Conservation (phyloP, 2,113 vertebrate species). For the Vimba vimba region DNA sequence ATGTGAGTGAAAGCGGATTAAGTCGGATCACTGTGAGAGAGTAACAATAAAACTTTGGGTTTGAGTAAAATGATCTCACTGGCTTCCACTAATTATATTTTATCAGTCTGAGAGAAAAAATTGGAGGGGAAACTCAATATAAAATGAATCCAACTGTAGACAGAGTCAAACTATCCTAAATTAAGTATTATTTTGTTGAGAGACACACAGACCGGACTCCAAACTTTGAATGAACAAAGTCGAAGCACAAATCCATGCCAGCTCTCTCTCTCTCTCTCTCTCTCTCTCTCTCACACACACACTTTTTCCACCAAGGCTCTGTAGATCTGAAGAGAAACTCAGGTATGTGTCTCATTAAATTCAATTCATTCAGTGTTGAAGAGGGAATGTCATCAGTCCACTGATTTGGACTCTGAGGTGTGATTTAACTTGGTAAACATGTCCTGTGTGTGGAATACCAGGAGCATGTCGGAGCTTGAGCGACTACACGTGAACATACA, state of each 20-base stretch:
- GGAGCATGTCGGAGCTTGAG: constrained; percentile 65
- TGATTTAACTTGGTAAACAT: constrained; percentile 68
- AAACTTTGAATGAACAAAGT: neutral
- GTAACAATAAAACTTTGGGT: neutral
- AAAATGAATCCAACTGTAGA: neutral
- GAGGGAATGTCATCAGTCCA: neutral
- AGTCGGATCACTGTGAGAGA: neutral
- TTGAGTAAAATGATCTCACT: constrained; percentile 13
- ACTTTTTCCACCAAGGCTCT: neutral
- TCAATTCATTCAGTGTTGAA: neutral
- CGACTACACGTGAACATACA: neutral
- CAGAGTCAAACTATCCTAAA: neutral
- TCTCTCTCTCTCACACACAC: neutral
- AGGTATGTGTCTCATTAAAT: neutral
- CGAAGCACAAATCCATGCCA: neutral
- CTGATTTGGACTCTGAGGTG: constrained; percentile 39
- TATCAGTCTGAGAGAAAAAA: neutral
- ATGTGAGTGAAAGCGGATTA: neutral
- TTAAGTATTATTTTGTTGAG: constrained; percentile 11
- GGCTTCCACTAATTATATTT: constrained; percentile 9
- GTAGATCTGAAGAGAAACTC: constrained; percentile 13
- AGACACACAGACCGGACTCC: neutral
- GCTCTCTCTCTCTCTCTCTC: neutral
- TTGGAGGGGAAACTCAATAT: constrained; percentile 1
- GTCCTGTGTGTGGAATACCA: constrained; percentile 56